Base-by-base conservation (phyloP, 1,140 invertebrate genomes). In the Habropoda laboriosa region DNA sequence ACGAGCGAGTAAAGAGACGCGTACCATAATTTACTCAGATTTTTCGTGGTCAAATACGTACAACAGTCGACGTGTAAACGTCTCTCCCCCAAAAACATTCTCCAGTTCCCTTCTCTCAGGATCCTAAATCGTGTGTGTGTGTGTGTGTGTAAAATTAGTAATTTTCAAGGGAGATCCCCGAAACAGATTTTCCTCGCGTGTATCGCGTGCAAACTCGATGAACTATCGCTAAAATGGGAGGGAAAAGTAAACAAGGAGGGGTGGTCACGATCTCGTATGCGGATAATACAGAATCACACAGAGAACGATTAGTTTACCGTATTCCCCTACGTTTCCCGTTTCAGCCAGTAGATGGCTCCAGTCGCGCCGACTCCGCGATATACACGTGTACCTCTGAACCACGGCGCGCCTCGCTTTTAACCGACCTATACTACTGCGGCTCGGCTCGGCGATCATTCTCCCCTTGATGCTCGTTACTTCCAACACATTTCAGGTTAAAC, bases 321-420 rank as follows among this genome's bases (percentile, higher is more conserved):
- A 21, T 64, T n/a, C 27, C 53, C 27, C 38, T 78, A n/a, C 38
- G 61, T 80, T 86, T 78, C 77, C 0, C 27, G 32, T 53, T 35
- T 3, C 13, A 35, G 30, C 81, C 49, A 78, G 64, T 86, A 86
- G 85, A 86, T 86, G 85, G 83, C 85, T 80, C 80, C 77, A 24
- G 13, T 12, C 32, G 27, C n/a, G 73, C 32, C n/a, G 24, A 16
- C 74, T n/a, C 10, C 38, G 73, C n/a, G n/a, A n/a, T n/a, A 42
- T 45, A 67, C 73, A 76, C 73, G 73, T 76, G 61, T 45, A 30
- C 30, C 16, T 3, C 27, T 12, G 18, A 27, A 27, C 21, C 21
- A 57, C 51, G 18, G 30, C 16, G 38, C 51, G 73, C 2, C 47
- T 60, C 8, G 4, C 47, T 24, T 13, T 42, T 32, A 40, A 24